Percentiles rank a stretch among this genome's conserved stretches.
phyloP scores from a whole-genome alignment of 2,797 vertebrate genomes.

The Dendrocincla tyrannina region DNA sequence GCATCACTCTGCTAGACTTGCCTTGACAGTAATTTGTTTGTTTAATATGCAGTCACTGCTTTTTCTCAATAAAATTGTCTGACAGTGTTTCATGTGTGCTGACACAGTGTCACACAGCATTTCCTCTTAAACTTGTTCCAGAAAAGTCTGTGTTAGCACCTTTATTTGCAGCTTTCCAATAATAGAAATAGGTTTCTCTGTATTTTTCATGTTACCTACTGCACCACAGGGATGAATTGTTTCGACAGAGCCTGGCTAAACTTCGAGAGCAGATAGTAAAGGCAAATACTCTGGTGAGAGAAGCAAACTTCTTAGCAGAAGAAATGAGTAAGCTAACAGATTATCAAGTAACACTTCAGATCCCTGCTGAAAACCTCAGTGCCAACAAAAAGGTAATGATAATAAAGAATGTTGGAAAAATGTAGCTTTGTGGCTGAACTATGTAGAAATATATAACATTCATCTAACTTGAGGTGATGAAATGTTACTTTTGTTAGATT shows the following conservation, averaged over 20 bases:
- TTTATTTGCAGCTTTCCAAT: constrained; percentile 46
- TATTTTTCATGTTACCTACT: constrained; percentile 51
- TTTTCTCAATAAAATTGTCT: neutral
- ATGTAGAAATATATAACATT: accelerated
- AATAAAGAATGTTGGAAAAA: neutral
- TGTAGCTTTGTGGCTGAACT: neutral
- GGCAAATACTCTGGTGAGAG: constrained; percentile 94
- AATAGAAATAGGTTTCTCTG: constrained; percentile 58
- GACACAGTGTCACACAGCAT: neutral
- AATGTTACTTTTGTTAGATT: neutral
- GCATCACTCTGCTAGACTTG: neutral
- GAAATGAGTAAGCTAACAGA: constrained; percentile 95
- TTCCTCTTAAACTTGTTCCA: neutral
- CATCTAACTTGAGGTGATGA: neutral
- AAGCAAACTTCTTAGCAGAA: constrained; percentile 95
- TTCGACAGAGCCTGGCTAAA: constrained; percentile 93
- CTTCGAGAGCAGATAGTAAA: constrained; percentile 95
- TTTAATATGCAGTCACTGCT: neutral
- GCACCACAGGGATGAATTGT: constrained; percentile 89
- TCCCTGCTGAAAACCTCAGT: constrained; percentile 95
- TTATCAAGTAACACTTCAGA: constrained; percentile 98
- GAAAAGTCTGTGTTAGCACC: neutral
- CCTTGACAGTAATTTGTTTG: neutral
- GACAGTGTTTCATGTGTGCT: neutral
- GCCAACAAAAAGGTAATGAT: constrained; percentile 94